These are phyloP conservation scores for Manis crassicaudata DNA, from an alignment of 2,797 vertebrate species.

Conservation along the genomic window DNA sequence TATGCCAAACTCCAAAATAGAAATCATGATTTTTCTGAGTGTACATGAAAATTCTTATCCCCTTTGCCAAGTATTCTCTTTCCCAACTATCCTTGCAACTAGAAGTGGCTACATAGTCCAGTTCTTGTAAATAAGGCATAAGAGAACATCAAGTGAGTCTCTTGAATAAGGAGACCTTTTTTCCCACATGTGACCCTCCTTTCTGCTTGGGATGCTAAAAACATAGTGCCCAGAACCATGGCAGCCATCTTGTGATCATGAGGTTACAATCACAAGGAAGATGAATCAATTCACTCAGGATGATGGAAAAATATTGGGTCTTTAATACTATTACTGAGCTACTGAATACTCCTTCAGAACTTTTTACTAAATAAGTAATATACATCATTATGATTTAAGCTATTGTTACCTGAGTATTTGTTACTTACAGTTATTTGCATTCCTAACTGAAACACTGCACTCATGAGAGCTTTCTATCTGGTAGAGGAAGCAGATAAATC, in stretches of 20 bases:
- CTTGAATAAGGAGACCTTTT: not conserved
- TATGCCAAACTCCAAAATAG: not conserved
- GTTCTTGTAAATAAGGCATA: not conserved
- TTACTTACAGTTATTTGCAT: not conserved
- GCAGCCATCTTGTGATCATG: not conserved
- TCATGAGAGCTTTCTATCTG: constrained; percentile 20
- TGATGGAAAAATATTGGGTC: not conserved
- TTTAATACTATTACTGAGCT: constrained; percentile 13
- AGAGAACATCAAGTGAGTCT: not conserved
- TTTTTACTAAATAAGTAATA: constrained; percentile 8
- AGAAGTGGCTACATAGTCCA: not conserved
- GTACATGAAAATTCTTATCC: not conserved
- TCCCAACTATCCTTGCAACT: not conserved
- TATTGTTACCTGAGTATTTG: not conserved
- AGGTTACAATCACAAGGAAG: not conserved
- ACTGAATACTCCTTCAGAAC: not conserved
- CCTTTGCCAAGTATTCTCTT: not conserved
- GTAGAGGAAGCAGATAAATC: not conserved
- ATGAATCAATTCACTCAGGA: not conserved
- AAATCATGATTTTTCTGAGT: not conserved
- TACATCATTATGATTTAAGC: constrained; percentile 16
- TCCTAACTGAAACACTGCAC: not conserved
- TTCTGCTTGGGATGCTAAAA: not conserved
- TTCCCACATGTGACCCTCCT: not conserved
- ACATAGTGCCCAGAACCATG: not conserved